A percentile compares a stretch with the other conserved stretches of the same genome.
Evolutionary conservation across 2,797 vertebrate species (phyloP).

Genomic region (Hafferia zeledoni): DNA sequence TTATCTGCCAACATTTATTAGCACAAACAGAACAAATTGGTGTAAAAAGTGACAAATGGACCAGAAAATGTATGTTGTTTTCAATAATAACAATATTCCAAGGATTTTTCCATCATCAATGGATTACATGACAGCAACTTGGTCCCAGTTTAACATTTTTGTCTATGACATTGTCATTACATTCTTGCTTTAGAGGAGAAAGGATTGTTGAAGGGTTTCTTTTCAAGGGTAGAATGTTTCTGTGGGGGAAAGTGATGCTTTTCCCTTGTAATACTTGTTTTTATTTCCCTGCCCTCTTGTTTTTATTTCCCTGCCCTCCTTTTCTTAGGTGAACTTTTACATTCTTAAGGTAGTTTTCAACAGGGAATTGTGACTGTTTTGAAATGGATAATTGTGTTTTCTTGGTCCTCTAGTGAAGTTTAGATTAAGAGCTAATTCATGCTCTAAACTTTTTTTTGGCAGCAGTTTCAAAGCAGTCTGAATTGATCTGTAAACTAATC

Average conservation of each 20-base stretch:
- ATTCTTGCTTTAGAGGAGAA: not conserved
- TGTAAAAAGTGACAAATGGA: not conserved
- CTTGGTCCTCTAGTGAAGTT: not conserved
- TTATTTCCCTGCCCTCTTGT: fast-evolving
- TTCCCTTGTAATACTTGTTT: not conserved
- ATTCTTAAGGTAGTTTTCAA: not conserved
- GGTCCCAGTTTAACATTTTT: not conserved
- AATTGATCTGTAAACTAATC: not conserved
- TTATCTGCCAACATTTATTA: not conserved
- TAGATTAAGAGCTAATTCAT: not conserved
- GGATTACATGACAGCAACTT: not conserved
- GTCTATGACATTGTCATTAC: not conserved
- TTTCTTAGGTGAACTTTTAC: not conserved
- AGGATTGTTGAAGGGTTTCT: not conserved
- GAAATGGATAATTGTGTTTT: not conserved
- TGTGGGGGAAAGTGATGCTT: not conserved
- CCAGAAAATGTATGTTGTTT: not conserved
- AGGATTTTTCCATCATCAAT: not conserved
- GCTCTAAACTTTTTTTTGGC: not conserved
- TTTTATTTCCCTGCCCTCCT: fast-evolving
- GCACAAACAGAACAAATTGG: not conserved
- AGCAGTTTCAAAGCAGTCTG: not conserved
- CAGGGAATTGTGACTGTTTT: not conserved
- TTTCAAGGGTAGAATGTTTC: not conserved
- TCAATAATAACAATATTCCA: not conserved